phyloP scores from a whole-genome alignment of 1,140 invertebrate genomes.

The Sarcophaga peregrina region DNA sequence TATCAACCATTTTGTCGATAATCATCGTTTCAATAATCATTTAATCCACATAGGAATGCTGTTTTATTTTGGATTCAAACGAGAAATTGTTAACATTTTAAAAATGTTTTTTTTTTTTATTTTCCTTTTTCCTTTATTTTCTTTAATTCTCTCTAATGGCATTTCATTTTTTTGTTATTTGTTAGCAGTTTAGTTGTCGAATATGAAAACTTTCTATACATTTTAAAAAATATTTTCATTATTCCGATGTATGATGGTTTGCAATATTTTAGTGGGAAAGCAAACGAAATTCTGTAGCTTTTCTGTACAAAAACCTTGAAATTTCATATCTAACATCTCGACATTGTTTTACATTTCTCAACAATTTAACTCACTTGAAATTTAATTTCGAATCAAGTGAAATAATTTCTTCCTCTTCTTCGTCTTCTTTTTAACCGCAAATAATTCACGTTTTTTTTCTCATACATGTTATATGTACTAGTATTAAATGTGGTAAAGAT shows the following conservation, averaged over 20 bases:
- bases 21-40: no score
- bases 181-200: neutral
- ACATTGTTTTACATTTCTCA: neutral
- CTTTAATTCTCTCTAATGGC: no score
- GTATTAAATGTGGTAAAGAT: neutral
- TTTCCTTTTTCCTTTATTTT: no score
- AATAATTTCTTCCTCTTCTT: neutral
- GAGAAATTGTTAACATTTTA: no score
- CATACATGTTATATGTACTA: no score
- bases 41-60: no score
- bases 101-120: no score
- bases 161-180: no score
- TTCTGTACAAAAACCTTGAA: neutral
- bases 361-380: conserved; percentile 12
- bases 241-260: neutral
- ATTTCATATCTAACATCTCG: neutral
- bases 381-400: conserved; percentile 12
- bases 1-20: no score
- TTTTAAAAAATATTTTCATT: neutral
- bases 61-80: no score
- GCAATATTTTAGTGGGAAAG: no score
- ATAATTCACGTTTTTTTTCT: neutral
- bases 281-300: no score
- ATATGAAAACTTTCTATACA: neutral
- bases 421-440: neutral